These are phyloP conservation scores for Sebastes taczanowskii DNA, from an alignment of 2,797 vertebrate genomes.

Conservation along the genomic window DNA sequence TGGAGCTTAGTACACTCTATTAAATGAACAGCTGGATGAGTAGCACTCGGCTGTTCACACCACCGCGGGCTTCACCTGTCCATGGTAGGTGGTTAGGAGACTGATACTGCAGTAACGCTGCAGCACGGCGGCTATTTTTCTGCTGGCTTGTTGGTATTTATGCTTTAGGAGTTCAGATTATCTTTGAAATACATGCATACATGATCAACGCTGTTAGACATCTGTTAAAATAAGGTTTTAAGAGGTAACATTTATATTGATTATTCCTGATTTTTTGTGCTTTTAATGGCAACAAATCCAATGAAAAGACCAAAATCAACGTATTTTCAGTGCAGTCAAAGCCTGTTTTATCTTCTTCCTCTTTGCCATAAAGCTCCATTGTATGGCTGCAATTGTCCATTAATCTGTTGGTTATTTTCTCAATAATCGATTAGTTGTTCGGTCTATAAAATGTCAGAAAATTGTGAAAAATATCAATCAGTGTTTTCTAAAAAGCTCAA, in stretches of 20 bases:
- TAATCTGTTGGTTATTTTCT: no score
- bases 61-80: conserved; percentile 64
- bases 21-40: conserved; percentile 78
- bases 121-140: background rate
- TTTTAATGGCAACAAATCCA: background rate
- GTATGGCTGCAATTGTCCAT: no score
- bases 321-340: no score
- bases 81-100: conserved; percentile 57
- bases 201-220: background rate
- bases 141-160: background rate
- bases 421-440: no score
- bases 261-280: background rate
- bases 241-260: background rate
- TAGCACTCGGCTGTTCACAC: conserved; percentile 62
- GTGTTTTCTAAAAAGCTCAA: no score
- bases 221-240: background rate
- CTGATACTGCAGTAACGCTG: conserved; percentile 46
- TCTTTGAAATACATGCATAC: background rate
- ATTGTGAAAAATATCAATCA: no score
- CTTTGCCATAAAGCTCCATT: background rate
- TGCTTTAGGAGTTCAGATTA: background rate
- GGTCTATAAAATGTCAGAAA: no score
- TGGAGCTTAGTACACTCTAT: conserved; percentile 73
- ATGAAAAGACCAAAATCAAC: background rate
- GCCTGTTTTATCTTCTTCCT: background rate